Percentiles rank a stretch among this genome's conserved stretches.
Conservation (phyloP, 2,797 vertebrate genomes). For the Meda fulgida region DNA sequence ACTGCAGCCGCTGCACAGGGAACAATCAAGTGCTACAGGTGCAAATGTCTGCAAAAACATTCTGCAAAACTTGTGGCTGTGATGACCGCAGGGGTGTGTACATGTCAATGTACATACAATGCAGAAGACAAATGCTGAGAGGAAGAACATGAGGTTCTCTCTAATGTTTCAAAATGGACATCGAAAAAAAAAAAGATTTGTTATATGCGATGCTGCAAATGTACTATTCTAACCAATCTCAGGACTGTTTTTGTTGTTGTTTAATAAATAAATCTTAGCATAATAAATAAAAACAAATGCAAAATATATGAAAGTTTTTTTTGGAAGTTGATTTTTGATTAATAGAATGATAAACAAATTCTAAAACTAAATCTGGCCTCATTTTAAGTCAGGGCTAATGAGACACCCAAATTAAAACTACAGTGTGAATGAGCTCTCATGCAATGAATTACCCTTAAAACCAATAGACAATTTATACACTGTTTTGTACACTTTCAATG, state of each 20-base stretch:
- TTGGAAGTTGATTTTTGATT: not conserved
- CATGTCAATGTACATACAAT: slow-evolving; percentile 7
- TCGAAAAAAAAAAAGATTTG: not conserved
- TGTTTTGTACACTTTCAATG: not conserved
- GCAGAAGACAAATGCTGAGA: slow-evolving; percentile 1
- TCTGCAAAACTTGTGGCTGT: not conserved
- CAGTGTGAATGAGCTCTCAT: not conserved
- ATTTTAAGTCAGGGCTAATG: not conserved
- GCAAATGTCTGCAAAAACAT: slow-evolving; percentile 9
- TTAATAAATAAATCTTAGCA: too few species aligned
- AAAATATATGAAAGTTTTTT: not conserved
- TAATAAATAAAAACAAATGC: too few species aligned
- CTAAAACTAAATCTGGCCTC: not conserved
- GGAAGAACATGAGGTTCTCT: not conserved
- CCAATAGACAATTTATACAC: not conserved
- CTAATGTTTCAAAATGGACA: not conserved
- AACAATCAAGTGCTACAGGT: slow-evolving; percentile 25
- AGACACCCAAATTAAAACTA: not conserved
- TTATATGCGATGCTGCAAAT: not conserved
- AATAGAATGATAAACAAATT: not conserved
- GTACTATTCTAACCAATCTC: not conserved
- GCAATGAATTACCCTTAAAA: not conserved
- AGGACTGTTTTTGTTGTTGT: too few species aligned
- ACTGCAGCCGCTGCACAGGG: not conserved
- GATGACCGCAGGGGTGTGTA: not conserved